Evolutionary conservation across 2,888 invertebrate species (phyloP), one percentile per base, ranked within the genome.

Genomic region (Craniophora ligustri): DNA sequence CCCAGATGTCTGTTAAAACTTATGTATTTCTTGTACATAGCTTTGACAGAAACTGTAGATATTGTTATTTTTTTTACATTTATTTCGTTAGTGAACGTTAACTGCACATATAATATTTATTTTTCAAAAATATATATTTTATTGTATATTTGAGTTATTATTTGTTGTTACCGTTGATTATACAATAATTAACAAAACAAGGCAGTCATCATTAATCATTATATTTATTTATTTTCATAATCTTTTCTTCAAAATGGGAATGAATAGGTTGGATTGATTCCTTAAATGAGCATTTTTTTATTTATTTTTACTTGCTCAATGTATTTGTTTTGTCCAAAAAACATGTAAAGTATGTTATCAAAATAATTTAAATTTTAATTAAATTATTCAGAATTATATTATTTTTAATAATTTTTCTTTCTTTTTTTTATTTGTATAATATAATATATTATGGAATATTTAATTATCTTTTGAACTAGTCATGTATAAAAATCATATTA

Each of bases 221-320:
- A n/a, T n/a, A n/a, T n/a, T n/a, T n/a, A n/a, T n/a, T n/a, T n/a
- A n/a, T n/a, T n/a, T n/a, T n/a, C n/a, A n/a, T 13, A 3, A 45
- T 38, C 59, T 16, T 42, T 35, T 56, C 38, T 32, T 39, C 45
- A 39, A 55, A 65, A 54, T 48, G 57, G 73, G 81, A 80, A 81
- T 85, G 76, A 68, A 64, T 76, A 73, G 83, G 86, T 86, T 86
- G 85, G 86, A 79, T 69, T 79, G 60, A 82, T 86, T 82, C 82
- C 78, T 75, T 61, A 50, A 48, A 5, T 23, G 3, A 8, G 5
- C 8, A 28, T 28, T 35, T 26, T 16, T 13, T 30, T 23, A n/a
- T 32, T 5, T 13, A 1, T 16, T 30, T 28, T 16, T 47, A 42
- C 26, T 15, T 2, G 11, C 8, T 21, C 2, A n/a, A n/a, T n/a